These are phyloP conservation scores for Cataglyphis hispanica DNA, from an alignment of 1,140 invertebrate species.

Conservation along the genomic window DNA sequence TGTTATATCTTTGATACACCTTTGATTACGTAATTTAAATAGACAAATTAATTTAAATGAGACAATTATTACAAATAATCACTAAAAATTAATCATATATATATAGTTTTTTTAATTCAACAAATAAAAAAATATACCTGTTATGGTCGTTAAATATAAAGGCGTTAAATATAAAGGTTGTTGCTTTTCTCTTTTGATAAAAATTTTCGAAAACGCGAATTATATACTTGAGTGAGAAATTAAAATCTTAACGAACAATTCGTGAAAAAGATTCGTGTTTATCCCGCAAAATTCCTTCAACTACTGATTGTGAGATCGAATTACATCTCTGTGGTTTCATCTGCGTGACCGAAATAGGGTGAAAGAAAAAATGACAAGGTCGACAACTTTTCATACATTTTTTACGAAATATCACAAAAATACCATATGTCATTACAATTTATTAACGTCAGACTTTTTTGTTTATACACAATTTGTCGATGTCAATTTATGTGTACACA, in stretches of 20 bases:
- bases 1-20: background rate
- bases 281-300: background rate
- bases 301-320: conserved; percentile 18
- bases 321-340: background rate
- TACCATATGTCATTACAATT: background rate
- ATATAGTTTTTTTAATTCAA: background rate
- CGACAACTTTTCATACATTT: background rate
- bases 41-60: background rate
- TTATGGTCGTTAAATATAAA: background rate
- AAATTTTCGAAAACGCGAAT: background rate
- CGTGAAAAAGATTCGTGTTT: background rate
- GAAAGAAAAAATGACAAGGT: conserved; percentile 11
- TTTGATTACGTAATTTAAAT: background rate
- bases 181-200: background rate
- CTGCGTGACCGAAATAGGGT: background rate
- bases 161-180: background rate
- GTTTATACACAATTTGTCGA: no score
- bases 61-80: background rate
- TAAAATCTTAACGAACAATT: background rate
- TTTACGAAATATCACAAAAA: no score
- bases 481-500: no score
- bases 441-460: background rate
- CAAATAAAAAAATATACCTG: background rate
- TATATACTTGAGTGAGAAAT: conserved; percentile 3
- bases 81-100: background rate